Percentiles rank a stretch among this genome's conserved stretches.
Conservation (phyloP, 2,888 invertebrate species). For the Hydroisotoma schaefferi region DNA sequence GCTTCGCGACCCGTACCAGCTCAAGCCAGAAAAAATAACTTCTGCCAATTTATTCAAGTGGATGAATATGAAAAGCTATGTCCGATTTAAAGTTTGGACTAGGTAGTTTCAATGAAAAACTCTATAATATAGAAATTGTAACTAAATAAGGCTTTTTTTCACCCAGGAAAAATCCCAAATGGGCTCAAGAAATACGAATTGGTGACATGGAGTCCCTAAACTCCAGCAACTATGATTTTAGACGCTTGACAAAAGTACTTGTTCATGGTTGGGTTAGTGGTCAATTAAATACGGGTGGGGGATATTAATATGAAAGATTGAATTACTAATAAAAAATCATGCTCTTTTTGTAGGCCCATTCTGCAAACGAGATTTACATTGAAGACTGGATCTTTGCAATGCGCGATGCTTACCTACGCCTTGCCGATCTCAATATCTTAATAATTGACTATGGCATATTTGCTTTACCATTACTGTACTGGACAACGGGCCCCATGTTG, state of each 20-base stretch:
- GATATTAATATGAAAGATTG: not conserved
- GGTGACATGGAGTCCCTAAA: slow-evolving; percentile 27
- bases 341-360: slow-evolving; percentile 30
- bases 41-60: slow-evolving; percentile 38
- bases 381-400: slow-evolving; percentile 38
- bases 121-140: not conserved
- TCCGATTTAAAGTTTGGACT: slow-evolving; percentile 43
- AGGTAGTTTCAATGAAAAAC: slow-evolving; percentile 22
- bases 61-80: slow-evolving; percentile 41
- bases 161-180: slow-evolving; percentile 32
- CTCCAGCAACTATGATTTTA: slow-evolving; percentile 33
- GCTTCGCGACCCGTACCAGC: slow-evolving; percentile 39
- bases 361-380: slow-evolving; percentile 41
- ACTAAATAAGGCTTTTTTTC: not conserved
- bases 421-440: slow-evolving; percentile 40
- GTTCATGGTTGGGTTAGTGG: slow-evolving; percentile 30
- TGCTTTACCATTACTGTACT: slow-evolving; percentile 33
- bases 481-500: slow-evolving; percentile 24
- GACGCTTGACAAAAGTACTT: slow-evolving; percentile 36
- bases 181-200: slow-evolving; percentile 41
- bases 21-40: slow-evolving; percentile 27
- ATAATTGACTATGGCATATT: slow-evolving; percentile 37
- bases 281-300: not conserved
- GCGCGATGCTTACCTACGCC: slow-evolving; percentile 32
- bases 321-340: not conserved